Evolutionary conservation across 2,113 vertebrate genomes (phyloP).

Genomic region (Thomomys bottae): DNA sequence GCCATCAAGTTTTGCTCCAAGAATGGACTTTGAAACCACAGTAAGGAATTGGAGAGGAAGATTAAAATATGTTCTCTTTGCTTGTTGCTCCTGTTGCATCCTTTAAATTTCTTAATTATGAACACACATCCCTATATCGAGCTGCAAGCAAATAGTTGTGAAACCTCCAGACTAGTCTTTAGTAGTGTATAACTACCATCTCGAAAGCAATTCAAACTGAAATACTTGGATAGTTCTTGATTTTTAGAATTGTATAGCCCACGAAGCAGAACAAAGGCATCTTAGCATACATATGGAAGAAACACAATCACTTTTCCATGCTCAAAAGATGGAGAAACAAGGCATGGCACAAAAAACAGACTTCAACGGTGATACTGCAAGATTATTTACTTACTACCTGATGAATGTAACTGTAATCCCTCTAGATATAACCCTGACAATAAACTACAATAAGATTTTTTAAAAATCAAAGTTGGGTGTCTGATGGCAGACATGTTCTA

Average conservation of each 20-base stretch:
- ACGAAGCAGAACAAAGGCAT: background rate
- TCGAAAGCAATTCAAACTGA: background rate
- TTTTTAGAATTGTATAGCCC: background rate
- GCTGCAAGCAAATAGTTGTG: background rate
- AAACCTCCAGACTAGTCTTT: background rate
- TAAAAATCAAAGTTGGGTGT: no score
- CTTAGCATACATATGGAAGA: background rate
- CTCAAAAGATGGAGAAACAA: no score
- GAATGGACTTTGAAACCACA: slow-evolving; percentile 51
- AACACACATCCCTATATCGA: slow-evolving; percentile 5
- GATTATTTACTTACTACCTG: no score
- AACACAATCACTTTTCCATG: no score
- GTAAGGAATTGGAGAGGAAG: slow-evolving; percentile 42
- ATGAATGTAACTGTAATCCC: no score
- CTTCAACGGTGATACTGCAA: no score
- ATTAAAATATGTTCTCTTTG: slow-evolving; percentile 37
- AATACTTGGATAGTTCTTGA: background rate
- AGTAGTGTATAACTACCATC: background rate
- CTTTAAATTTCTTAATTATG: slow-evolving; percentile 49
- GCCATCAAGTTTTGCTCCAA: slow-evolving; percentile 50
- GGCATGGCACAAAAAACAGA: no score
- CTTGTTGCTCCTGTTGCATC: background rate
- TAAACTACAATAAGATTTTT: no score
- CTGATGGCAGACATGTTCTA: no score
- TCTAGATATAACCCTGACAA: no score